Evolutionary conservation across 2,113 vertebrate species (phyloP).

Genomic region (Perccottus glenii): DNA sequence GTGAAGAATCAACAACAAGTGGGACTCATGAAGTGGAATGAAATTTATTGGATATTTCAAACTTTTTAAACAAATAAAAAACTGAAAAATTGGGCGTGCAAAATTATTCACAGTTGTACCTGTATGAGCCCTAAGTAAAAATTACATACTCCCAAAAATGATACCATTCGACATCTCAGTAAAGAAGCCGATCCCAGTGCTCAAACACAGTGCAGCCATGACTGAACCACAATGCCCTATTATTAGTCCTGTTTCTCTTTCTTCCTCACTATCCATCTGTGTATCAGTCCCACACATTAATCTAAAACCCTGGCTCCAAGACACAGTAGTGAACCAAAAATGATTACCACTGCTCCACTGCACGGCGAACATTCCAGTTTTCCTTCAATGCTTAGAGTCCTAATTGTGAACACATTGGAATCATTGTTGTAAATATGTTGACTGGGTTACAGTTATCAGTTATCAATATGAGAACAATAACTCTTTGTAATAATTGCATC

Average conservation of each 20-base stretch:
- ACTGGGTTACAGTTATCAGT: conserved; percentile 14
- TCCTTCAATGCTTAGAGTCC: conserved; percentile 24
- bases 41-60: too few relatives aligned
- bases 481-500: conserved; percentile 7
- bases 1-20: too few relatives aligned
- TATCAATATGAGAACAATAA: conserved; percentile 36
- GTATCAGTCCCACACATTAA: conserved; percentile 37
- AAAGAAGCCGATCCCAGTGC: conserved; percentile 23
- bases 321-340: conserved; percentile 37
- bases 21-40: too few relatives aligned
- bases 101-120: too few relatives aligned
- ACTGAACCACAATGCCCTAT: conserved; percentile 50
- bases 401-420: conserved; percentile 56
- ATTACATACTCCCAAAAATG: background rate
- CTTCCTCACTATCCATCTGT: conserved; percentile 31
- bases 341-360: conserved; percentile 46
- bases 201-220: conserved; percentile 32
- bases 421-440: conserved; percentile 6
- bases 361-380: conserved; percentile 37
- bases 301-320: conserved; percentile 12
- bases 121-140: too few relatives aligned
- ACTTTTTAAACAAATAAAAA: too few relatives aligned
- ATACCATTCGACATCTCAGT: conserved; percentile 7
- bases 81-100: too few relatives aligned
- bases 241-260: conserved; percentile 48